These are phyloP conservation scores for Spheniscus mendiculus DNA, from an alignment of 2,113 vertebrate species.

Conservation along the genomic window DNA sequence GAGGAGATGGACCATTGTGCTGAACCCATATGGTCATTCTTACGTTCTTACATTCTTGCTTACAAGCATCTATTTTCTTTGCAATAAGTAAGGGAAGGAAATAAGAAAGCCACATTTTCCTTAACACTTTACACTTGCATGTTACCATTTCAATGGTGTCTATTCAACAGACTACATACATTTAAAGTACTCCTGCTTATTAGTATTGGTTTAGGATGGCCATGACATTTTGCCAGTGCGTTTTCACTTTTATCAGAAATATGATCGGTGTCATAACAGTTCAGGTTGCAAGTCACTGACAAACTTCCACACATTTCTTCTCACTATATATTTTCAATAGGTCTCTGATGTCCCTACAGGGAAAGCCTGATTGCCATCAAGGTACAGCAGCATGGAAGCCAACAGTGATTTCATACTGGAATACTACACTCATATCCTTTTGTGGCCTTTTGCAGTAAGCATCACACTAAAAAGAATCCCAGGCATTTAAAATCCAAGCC, in stretches of 20 bases:
- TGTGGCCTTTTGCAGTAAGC: background rate
- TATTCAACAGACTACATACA: background rate
- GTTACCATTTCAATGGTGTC: background rate
- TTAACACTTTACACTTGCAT: background rate
- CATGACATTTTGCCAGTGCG: background rate
- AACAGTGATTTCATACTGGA: background rate
- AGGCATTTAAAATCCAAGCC: background rate
- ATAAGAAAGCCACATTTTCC: background rate
- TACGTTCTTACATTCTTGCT: background rate
- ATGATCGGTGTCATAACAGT: background rate
- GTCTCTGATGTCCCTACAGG: background rate
- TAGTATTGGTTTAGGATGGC: background rate
- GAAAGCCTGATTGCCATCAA: background rate
- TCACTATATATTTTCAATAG: background rate
- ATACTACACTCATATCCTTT: background rate
- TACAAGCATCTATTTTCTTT: background rate
- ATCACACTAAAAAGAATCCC: background rate
- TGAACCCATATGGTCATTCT: background rate
- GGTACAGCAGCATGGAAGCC: background rate
- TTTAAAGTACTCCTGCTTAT: background rate
- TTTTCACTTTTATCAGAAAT: background rate
- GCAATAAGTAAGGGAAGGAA: background rate
- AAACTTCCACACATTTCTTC: background rate
- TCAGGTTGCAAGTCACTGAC: background rate
- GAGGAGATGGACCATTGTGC: background rate